Evolutionary conservation across 1,140 invertebrate genomes (phyloP), one percentile per base, ranked within the genome.

Genomic region (Arctopsyche grandis): DNA sequence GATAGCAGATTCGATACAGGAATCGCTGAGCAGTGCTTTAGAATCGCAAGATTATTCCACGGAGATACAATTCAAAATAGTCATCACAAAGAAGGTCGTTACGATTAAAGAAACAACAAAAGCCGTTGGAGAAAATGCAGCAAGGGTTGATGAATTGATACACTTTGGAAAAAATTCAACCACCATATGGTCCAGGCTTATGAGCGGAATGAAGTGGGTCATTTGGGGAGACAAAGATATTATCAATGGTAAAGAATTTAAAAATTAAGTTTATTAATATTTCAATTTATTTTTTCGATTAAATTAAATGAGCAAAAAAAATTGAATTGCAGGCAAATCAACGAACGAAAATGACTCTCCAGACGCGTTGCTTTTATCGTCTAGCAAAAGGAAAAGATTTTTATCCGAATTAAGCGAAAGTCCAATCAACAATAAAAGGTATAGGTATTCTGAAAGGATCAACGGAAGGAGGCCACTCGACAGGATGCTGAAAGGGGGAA

Each of bases 31-130:
- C 38, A 85, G 85, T 0, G 86, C 85, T 44, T 73, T 89, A 16
- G 83, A 79, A 48, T 83, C 81, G 26, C 86, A 87, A 26, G 86
- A 88, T 52, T 86, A 86, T 75, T 77, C 79, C 81, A 88, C 88
- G 5, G 88, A 89, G 80, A 87, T 89, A 82, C 86, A 89, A 81
- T 87, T 89, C 24, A 88, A 88, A 83, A 88, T 89, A 71, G 83
- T 85, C 12, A 87, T 89, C 22, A 88, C 86, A 3, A 88, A 87
- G 79, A 88, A 85, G 78, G 88, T 85, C 80, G 85, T 88, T 0
- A 85, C 81, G 3, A 78, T 82, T 5, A 82, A 77, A 48, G 81
- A 82, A 52, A 76, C 81, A 1, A 75, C 60, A n/a, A 79, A 60
- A 26, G 38, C 46, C 21, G 10, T 82, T 21, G 60, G 46, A 3